These are phyloP conservation scores for Hyperoplus lanceolatus DNA, from an alignment of 2,797 vertebrate genomes.

Conservation along the genomic window DNA sequence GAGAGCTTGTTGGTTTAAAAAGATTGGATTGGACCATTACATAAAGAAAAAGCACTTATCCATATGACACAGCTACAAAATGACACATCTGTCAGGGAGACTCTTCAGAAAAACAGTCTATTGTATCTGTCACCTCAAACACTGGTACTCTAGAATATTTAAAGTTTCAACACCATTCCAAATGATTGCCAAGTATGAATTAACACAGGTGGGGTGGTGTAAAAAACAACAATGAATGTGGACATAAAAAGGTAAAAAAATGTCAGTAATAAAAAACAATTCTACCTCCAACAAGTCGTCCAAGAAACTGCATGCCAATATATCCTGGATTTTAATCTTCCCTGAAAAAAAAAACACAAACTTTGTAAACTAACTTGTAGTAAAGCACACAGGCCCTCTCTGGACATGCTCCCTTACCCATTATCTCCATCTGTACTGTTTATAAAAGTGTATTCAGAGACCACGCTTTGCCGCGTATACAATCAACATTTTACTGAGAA, in stretches of 20 bases:
- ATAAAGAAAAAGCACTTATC: not conserved
- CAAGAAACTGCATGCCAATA: conserved; percentile 97
- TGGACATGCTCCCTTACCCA: not conserved
- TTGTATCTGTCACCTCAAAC: not conserved
- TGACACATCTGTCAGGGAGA: not conserved
- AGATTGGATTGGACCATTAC: not conserved
- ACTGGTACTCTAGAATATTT: not conserved
- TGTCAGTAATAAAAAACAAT: not conserved
- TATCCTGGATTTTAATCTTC: conserved; percentile 99
- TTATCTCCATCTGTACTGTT: not conserved
- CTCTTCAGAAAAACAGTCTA: not conserved
- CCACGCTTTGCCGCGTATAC: not conserved
- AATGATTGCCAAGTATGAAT: not conserved
- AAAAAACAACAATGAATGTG: not conserved
- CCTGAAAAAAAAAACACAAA: conserved; percentile 81
- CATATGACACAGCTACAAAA: not conserved
- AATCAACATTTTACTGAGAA: not conserved
- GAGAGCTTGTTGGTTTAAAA: not conserved
- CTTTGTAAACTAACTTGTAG: not conserved
- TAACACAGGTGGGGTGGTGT: not conserved
- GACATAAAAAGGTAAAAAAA: not conserved
- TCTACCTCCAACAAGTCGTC: conserved; percentile 96
- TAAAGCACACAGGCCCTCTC: not conserved
- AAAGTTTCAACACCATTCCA: not conserved
- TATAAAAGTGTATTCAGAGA: not conserved